Evolutionary conservation across 2,797 vertebrate genomes (phyloP), one percentile per base, ranked within the genome.

Genomic region (Somateria mollissima): DNA sequence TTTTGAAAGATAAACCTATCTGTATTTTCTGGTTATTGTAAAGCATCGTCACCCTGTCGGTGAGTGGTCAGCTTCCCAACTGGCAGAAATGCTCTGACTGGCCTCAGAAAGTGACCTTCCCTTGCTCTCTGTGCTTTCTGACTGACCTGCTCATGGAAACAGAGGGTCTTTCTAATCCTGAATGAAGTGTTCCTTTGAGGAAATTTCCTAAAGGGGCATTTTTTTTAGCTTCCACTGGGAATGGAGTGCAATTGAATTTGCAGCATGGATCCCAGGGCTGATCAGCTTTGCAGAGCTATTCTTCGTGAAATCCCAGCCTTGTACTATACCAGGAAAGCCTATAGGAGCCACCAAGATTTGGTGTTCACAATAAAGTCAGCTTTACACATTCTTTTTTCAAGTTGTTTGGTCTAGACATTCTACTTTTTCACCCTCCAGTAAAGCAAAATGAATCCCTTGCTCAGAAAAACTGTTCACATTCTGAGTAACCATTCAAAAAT

Each of bases 171-270:
- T 90, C 43, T 93, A 93, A 89, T 78, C 49, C 58, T 0, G 0
- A 90, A 54, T 90, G 43, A 96, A 86, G 21, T 61, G 71, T 66
- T 85, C 73, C 79, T 94, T 94, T 91, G 82, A 92, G 90, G 79
- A 94, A 56, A 62, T 73, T 94, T 95, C 66, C 81, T 86, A 41
- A 82, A 73, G 45, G 49, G 13, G 11, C 84, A 41, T 84, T 94
- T 96, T 66, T 51, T 94, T 88, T 89, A 70, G 77, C 36, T 64
- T 80, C 80, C 76, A 83, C 70, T 93, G 89, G 76, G 86, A 89
- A n/a, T 61, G 21, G 60, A 92, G 53, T 45, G 57, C 62, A 66
- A 21, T 65, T 84, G 79, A 57, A 80, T 92, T 93, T 94, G 54
- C 45, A 75, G 66, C 21, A 13, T 45, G n/a, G 60, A 73, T 94